phyloP scores from a whole-genome alignment of 2,113 vertebrate species.

The Larimichthys polyactis region DNA sequence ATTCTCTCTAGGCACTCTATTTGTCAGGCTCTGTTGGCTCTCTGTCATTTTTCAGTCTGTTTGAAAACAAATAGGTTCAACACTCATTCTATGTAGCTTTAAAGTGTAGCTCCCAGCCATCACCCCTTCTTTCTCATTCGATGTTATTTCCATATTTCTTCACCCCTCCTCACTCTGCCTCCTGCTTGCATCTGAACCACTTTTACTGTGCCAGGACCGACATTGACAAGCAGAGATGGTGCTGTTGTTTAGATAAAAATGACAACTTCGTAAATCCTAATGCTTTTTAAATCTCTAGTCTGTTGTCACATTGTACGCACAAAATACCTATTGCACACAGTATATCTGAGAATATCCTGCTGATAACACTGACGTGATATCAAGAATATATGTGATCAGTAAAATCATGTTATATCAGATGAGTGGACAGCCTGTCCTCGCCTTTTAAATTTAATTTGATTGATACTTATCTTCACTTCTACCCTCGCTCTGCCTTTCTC shows the following conservation, averaged over 20 bases:
- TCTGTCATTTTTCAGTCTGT: conserved; percentile 59
- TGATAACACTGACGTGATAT: no score
- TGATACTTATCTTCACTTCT: neutral
- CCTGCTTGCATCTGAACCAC: neutral
- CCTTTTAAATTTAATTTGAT: neutral
- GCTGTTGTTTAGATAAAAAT: neutral
- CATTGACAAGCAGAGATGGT: neutral
- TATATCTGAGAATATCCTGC: neutral
- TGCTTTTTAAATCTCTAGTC: neutral
- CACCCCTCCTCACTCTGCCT: neutral
- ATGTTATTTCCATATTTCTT: conserved; percentile 16
- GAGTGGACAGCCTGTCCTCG: neutral
- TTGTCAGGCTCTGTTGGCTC: conserved; percentile 40
- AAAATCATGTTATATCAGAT: neutral
- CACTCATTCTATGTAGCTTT: conserved; percentile 16
- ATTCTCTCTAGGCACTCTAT: conserved; percentile 26
- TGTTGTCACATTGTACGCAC: neutral
- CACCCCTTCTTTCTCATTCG: neutral
- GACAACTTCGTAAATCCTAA: neutral
- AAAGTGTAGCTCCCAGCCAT: conserved; percentile 7
- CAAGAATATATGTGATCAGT: no score
- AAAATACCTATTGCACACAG: neutral
- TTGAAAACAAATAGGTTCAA: conserved; percentile 54
- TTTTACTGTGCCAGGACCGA: neutral
- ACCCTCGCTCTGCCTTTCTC: neutral